Conservation (phyloP, 2,113 vertebrate genomes). For the Mobula birostris region DNA sequence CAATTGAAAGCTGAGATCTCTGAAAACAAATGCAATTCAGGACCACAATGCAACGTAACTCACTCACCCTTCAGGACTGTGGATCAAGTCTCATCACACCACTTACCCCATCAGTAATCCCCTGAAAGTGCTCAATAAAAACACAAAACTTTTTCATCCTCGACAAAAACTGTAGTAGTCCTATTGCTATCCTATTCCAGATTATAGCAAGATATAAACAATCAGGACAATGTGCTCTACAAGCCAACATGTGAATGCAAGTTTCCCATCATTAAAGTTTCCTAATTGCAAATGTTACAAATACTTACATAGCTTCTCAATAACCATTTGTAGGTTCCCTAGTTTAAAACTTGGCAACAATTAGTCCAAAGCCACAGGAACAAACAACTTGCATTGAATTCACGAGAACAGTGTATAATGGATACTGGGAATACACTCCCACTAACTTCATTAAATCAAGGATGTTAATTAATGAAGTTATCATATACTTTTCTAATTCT, state of each 20-base stretch:
- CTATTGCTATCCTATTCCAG: not conserved
- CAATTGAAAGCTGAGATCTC: not conserved
- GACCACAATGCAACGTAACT: not conserved
- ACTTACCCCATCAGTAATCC: slow-evolving; percentile 7
- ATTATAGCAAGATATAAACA: not conserved
- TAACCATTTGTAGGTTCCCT: not conserved
- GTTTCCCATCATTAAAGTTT: not conserved
- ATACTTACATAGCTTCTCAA: not conserved
- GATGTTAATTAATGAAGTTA: not conserved
- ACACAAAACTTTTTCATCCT: not conserved
- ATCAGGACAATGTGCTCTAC: not conserved
- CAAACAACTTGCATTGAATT: too few species aligned
- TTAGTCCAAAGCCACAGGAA: too few species aligned
- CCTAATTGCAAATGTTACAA: not conserved
- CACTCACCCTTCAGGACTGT: slow-evolving; percentile 28
- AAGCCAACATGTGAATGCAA: not conserved
- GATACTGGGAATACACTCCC: too few species aligned
- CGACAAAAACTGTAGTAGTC: not conserved
- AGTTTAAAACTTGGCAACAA: too few species aligned
- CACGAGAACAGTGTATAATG: too few species aligned
- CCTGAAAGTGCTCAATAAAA: slow-evolving; percentile 24
- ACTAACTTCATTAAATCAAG: not conserved
- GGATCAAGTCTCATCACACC: slow-evolving; percentile 18
- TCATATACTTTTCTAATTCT: not conserved
- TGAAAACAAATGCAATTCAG: not conserved